Conservation (phyloP, 2,797 vertebrate genomes). For the Dermochelys coriacea region DNA sequence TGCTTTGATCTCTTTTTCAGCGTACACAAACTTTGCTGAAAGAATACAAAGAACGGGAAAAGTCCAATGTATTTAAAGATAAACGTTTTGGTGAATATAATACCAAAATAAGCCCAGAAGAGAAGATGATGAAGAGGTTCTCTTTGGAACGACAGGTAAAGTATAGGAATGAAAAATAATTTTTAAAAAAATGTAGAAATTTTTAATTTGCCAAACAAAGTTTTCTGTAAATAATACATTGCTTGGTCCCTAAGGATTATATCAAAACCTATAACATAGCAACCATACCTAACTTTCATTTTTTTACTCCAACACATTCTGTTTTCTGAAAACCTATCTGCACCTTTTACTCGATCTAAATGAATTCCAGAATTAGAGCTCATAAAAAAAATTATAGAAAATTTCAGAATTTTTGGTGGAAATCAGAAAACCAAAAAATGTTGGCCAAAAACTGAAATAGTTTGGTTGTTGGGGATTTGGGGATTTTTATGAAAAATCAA, state of each 20-base stretch:
- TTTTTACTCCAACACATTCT: not conserved
- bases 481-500: rapidly evolving
- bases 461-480: not conserved
- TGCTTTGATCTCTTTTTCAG: conserved; percentile 73
- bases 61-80: conserved; percentile 90
- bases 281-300: not conserved
- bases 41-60: conserved; percentile 91
- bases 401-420: not conserved
- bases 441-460: not conserved
- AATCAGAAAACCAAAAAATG: not conserved
- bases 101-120: conserved; percentile 88
- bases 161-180: not conserved
- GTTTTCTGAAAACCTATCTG: not conserved
- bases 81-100: conserved; percentile 94
- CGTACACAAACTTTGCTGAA: conserved; percentile 93
- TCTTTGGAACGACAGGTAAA: conserved; percentile 95
- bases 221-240: not conserved
- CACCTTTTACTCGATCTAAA: not conserved
- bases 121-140: conserved; percentile 94
- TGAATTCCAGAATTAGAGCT: not conserved
- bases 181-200: not conserved
- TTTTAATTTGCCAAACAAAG: not conserved
- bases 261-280: not conserved
- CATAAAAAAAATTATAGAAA: not conserved
- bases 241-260: not conserved